Percentiles rank a stretch among this genome's conserved stretches.
phyloP scores from a whole-genome alignment of 2,888 invertebrate genomes.

The Dolichomitus sp. region DNA sequence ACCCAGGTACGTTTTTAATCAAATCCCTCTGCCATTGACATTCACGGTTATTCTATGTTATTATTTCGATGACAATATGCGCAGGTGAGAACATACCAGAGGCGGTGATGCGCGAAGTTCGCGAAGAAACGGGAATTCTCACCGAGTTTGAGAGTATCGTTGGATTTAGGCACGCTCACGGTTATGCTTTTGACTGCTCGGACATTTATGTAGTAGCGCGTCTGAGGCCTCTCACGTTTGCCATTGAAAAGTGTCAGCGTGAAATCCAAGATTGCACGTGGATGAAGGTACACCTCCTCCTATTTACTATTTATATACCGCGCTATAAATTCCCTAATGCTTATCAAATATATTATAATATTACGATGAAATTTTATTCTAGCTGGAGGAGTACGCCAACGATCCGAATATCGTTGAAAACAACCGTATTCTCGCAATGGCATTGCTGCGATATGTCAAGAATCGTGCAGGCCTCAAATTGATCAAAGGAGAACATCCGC shows the following conservation, averaged over 20 bases:
- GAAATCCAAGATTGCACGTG: conserved; percentile 94
- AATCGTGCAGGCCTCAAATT: conserved; percentile 89
- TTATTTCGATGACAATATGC: too few species aligned
- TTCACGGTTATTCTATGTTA: too few species aligned
- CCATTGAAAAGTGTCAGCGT: conserved; percentile 90
- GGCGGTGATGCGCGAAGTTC: conserved; percentile 94
- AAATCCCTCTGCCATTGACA: too few species aligned
- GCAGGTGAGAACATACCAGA: conserved; percentile 93
- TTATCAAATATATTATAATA: not conserved
- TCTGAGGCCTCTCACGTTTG: conserved; percentile 89
- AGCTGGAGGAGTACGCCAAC: conserved; percentile 89
- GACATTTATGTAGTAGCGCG: conserved; percentile 95
- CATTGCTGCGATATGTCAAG: conserved; percentile 90
- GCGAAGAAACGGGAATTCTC: conserved; percentile 95
- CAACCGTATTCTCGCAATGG: conserved; percentile 90
- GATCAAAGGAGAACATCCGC: conserved; percentile 86
- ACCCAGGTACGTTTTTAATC: conserved; percentile 90
- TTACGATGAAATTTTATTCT: conserved; percentile 21
- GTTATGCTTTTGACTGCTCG: conserved; percentile 93
- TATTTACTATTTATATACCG: not conserved
- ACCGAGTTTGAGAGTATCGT: conserved; percentile 92
- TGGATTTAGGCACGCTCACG: conserved; percentile 93
- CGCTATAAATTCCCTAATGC: not conserved
- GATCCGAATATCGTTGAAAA: conserved; percentile 92
- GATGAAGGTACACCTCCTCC: conserved; percentile 91